phyloP scores from a whole-genome alignment of 1,140 invertebrate species.

The Goniozus legneri region DNA sequence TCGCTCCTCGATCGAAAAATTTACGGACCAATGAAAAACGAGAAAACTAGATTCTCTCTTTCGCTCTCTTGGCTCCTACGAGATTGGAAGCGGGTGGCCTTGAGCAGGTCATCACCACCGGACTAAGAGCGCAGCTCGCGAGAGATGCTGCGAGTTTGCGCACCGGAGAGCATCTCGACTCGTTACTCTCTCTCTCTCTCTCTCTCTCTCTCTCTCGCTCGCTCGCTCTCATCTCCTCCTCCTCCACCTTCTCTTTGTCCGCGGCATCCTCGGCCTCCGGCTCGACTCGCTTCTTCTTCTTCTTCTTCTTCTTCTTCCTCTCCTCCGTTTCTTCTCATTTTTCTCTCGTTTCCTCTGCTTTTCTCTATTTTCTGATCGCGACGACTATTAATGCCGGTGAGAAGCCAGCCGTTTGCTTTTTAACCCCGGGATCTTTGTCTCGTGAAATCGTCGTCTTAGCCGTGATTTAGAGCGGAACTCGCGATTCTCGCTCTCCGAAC shows the following conservation, averaged over 20 bases:
- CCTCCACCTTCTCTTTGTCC: conserved; percentile 21
- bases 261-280: conserved; percentile 13
- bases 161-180: conserved; percentile 42
- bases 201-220: neutral
- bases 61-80: conserved; percentile 13
- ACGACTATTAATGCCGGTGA: no score
- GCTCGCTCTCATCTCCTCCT: neutral
- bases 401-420: no score
- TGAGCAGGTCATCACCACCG: conserved; percentile 53
- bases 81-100: conserved; percentile 47
- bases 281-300: conserved; percentile 1
- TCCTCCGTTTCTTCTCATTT: neutral
- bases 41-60: conserved; percentile 25
- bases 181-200: conserved; percentile 13
- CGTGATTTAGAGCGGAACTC: no score
- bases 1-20: no score
- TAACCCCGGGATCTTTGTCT: no score
- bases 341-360: neutral
- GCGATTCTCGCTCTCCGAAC: no score
- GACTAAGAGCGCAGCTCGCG: no score
- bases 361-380: no score
- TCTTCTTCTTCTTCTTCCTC: conserved; percentile 12
- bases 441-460: no score
- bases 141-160: conserved; percentile 34
- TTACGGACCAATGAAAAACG: conserved; percentile 27